These are phyloP conservation scores for Hyaena hyaena DNA, from an alignment of 2,113 vertebrate species.

Conservation along the genomic window DNA sequence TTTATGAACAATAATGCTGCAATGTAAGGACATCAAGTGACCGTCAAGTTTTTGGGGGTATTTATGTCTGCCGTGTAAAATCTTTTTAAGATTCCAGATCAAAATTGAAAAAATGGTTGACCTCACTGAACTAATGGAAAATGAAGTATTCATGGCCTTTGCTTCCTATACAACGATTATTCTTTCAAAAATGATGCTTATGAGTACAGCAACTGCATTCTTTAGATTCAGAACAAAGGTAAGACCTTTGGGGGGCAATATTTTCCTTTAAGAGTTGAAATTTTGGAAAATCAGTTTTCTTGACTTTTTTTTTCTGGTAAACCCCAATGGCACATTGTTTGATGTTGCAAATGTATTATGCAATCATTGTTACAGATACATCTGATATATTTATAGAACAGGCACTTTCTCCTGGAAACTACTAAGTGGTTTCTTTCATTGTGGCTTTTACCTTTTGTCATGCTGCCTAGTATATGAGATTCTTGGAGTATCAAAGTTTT, in stretches of 20 bases:
- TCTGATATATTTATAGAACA: conserved; percentile 17
- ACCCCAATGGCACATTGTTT: background rate
- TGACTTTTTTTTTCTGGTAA: background rate
- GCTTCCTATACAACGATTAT: conserved; percentile 86
- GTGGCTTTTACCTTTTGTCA: background rate
- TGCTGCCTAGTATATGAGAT: background rate
- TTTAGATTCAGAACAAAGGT: conserved; percentile 89
- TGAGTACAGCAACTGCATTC: conserved; percentile 86
- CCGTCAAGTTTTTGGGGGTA: background rate
- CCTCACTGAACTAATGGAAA: conserved; percentile 79
- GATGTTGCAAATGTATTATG: background rate
- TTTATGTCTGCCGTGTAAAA: background rate
- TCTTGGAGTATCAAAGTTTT: background rate
- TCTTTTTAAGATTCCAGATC: conserved; percentile 52
- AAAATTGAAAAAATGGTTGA: conserved; percentile 82
- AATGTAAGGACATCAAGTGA: background rate
- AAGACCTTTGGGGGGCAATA: background rate
- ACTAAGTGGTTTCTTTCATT: background rate
- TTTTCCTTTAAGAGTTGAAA: conserved; percentile 23
- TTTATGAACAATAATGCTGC: background rate
- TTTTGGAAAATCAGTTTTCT: background rate
- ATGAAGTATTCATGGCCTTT: conserved; percentile 86
- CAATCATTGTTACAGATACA: background rate
- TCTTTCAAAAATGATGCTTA: conserved; percentile 91
- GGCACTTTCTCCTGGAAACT: background rate